A percentile compares a stretch with the other conserved stretches of the same genome.
These are phyloP conservation scores for Riparia riparia DNA, from an alignment of 2,113 vertebrate species.

Conservation along the genomic window DNA sequence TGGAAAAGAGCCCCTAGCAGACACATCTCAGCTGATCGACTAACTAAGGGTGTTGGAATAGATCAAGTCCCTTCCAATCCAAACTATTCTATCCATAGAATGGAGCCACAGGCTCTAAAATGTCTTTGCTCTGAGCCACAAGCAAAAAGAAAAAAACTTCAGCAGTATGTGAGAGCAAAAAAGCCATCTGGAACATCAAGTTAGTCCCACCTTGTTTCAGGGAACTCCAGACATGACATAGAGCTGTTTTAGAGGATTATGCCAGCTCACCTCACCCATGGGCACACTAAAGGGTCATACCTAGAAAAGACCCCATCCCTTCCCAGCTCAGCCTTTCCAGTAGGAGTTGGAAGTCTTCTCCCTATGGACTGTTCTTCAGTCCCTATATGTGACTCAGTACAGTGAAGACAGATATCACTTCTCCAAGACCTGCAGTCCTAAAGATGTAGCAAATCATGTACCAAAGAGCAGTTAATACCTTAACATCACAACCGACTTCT, in stretches of 20 bases:
- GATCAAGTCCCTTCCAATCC: neutral
- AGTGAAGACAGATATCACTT: neutral
- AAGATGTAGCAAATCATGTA: neutral
- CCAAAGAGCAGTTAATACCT: neutral
- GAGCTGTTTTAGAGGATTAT: neutral
- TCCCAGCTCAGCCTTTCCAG: neutral
- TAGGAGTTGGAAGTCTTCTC: neutral
- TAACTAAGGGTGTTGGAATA: neutral
- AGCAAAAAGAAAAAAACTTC: neutral
- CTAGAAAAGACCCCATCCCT: neutral
- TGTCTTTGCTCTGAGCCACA: neutral
- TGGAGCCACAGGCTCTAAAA: neutral
- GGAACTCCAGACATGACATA: neutral
- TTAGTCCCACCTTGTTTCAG: neutral
- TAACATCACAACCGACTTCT: neutral
- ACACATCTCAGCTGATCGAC: neutral
- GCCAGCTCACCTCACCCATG: neutral
- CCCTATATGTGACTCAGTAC: accelerated
- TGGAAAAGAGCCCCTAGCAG: neutral
- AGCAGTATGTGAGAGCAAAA: neutral
- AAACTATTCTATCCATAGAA: neutral
- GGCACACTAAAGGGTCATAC: neutral
- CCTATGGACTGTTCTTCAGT: neutral
- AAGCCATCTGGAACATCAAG: neutral
- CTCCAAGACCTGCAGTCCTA: neutral